Percentiles rank a stretch among this genome's conserved stretches.
Conservation (phyloP, 92 coral and sea anemone species). For the Heteractis magnifica region DNA sequence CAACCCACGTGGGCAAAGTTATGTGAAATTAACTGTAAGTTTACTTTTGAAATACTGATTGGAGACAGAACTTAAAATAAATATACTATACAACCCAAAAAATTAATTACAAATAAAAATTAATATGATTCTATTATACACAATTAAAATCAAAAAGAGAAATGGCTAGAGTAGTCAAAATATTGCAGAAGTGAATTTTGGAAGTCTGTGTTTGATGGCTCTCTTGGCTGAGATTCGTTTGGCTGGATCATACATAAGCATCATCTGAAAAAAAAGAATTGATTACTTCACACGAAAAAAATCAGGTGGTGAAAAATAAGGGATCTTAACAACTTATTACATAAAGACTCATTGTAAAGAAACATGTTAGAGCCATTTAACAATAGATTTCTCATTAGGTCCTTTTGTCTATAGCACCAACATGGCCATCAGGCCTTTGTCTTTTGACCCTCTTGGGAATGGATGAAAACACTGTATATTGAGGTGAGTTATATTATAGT, state of each 20-base stretch:
- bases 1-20: too few relatives aligned
- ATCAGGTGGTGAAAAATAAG: not conserved
- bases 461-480: too few relatives aligned
- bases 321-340: too few relatives aligned
- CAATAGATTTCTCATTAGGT: too few relatives aligned
- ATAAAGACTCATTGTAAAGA: too few relatives aligned
- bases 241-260: slow-evolving; percentile 81
- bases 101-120: not conserved
- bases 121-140: not conserved
- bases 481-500: too few relatives aligned
- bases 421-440: too few relatives aligned
- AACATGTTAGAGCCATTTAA: too few relatives aligned
- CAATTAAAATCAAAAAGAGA: not conserved
- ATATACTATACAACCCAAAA: not conserved
- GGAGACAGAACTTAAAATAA: not conserved
- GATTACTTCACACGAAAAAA: not conserved
- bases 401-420: too few relatives aligned
- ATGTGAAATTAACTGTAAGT: too few relatives aligned
- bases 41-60: not conserved
- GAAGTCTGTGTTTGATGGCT: slow-evolving; percentile 65
- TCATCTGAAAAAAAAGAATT: slow-evolving; percentile 35
- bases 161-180: not conserved
- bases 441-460: too few relatives aligned
- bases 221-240: slow-evolving; percentile 85
- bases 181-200: not conserved